These are phyloP conservation scores for Solea solea DNA, from an alignment of 2,113 vertebrate genomes.

Conservation along the genomic window DNA sequence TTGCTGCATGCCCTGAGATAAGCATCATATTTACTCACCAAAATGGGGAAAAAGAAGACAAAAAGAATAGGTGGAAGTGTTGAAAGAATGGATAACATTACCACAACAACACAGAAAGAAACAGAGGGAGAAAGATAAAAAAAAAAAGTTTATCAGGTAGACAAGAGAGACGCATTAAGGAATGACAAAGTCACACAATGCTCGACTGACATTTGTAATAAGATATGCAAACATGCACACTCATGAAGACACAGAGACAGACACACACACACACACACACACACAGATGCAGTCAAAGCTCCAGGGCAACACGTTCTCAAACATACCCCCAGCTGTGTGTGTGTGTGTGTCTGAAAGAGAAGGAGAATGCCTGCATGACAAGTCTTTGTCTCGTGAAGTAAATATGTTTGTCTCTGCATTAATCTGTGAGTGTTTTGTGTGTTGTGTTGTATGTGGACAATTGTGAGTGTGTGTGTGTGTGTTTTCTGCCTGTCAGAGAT, in stretches of 20 bases:
- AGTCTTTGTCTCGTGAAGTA: conserved; percentile 2
- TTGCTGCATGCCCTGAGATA: too few species aligned
- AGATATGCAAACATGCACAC: too few species aligned
- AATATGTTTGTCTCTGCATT: conserved; percentile 13
- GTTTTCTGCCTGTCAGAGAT: conserved; percentile 68
- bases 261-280: conserved; percentile 1
- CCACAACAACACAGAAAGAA: too few species aligned
- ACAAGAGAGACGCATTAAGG: too few species aligned
- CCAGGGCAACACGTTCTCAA: conserved; percentile 54
- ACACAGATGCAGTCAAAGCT: conserved; percentile 59
- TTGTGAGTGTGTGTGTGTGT: conserved; percentile 22
- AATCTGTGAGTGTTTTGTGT: conserved; percentile 5
- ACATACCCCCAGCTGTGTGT: conserved; percentile 23
- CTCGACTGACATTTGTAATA: too few species aligned
- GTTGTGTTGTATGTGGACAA: background rate
- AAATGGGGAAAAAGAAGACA: too few species aligned
- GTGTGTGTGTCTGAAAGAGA: background rate
- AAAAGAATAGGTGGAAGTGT: too few species aligned
- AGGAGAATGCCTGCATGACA: conserved; percentile 3
- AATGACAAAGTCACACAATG: too few species aligned
- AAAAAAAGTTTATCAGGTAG: too few species aligned
- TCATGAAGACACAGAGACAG: background rate
- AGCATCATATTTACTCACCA: too few species aligned
- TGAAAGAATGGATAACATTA: too few species aligned
- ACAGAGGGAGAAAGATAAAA: too few species aligned